phyloP scores from a whole-genome alignment of 2,888 invertebrate species.

The Cantharis rustica region DNA sequence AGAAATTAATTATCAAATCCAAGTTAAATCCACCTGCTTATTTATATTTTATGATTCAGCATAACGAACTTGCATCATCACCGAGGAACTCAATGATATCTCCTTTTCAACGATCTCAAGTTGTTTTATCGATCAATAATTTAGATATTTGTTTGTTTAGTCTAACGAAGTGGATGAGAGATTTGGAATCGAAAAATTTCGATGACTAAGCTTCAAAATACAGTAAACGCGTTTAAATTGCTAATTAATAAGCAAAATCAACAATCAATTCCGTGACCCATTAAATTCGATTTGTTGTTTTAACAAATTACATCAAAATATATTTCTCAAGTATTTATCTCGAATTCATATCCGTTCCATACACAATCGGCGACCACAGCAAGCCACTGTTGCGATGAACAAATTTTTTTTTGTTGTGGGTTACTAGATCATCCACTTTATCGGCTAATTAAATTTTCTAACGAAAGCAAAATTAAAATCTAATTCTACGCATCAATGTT shows the following conservation, averaged over 20 bases:
- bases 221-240: background rate
- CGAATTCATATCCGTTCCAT: background rate
- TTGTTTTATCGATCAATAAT: background rate
- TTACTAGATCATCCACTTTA: too few species aligned
- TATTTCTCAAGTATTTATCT: too few species aligned
- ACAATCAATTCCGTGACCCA: background rate
- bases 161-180: background rate
- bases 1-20: background rate
- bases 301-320: too few species aligned
- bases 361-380: background rate
- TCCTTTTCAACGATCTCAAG: background rate
- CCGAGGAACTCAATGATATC: background rate
- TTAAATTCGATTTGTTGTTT: background rate
- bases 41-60: background rate
- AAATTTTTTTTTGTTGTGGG: too few species aligned
- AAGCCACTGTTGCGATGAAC: background rate
- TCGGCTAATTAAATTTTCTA: too few species aligned
- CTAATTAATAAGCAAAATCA: background rate
- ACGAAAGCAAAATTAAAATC: too few species aligned
- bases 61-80: background rate
- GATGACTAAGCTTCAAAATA: background rate
- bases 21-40: background rate
- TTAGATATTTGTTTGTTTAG: background rate
- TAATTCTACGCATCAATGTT: too few species aligned
- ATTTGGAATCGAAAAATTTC: background rate